Conservation (phyloP, 2,888 invertebrate species). For the Agonopterix alstromeriana region DNA sequence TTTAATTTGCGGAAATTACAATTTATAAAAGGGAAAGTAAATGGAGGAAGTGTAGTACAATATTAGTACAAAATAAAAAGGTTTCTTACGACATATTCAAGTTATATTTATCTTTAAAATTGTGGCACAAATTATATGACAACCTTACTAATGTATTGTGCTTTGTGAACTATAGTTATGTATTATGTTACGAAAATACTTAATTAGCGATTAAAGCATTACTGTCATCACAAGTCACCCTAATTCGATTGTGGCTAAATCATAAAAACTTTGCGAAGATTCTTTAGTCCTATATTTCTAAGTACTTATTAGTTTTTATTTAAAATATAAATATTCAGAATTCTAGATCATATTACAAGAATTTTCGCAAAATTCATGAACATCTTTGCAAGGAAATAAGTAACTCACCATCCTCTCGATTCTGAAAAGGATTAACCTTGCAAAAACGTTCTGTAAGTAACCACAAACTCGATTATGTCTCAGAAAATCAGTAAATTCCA, state of each 20-base stretch:
- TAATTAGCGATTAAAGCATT: not conserved
- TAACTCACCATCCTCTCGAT: conserved; percentile 68
- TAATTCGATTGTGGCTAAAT: conserved; percentile 40
- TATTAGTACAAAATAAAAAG: too few species aligned
- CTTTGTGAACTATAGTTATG: not conserved
- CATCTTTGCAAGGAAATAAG: conserved; percentile 55
- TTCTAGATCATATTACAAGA: conserved; percentile 15
- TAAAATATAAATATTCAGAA: conserved; percentile 3
- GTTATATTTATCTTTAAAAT: conserved; percentile 1
- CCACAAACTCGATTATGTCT: conserved; percentile 36
- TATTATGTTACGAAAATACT: too few species aligned
- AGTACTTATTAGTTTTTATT: not conserved
- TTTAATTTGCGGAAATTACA: not conserved
- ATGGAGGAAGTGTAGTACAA: too few species aligned
- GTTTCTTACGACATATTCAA: too few species aligned
- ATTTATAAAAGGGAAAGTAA: not conserved
- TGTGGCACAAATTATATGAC: conserved; percentile 30
- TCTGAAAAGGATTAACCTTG: conserved; percentile 64
- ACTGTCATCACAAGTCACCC: conserved; percentile 6
- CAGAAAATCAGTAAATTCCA: conserved; percentile 1
- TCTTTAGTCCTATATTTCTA: conserved; percentile 18
- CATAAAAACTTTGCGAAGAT: conserved; percentile 42
- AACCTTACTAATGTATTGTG: conserved; percentile 45
- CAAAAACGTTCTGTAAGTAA: conserved; percentile 51
- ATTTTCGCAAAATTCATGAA: conserved; percentile 51